Base-by-base conservation (phyloP, 2,113 vertebrate genomes). In the Ifrita kowaldi region DNA sequence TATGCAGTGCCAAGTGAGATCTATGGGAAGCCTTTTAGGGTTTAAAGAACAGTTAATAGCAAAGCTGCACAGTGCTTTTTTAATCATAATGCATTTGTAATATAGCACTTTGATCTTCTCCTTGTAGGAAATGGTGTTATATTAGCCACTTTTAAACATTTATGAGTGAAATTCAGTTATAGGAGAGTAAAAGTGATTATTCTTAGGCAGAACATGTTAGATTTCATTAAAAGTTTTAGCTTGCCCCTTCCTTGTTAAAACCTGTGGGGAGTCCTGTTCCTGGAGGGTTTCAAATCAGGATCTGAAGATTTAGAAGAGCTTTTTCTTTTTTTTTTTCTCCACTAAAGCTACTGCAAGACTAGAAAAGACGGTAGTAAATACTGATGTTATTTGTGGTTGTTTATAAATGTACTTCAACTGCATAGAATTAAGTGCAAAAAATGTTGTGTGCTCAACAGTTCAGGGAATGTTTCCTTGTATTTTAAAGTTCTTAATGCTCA, bases 1-100 rank as follows among this genome's bases (percentile, higher is more conserved):
- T 99, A 98, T 98, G 98, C 99, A 98, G 98, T 99, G 98, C 98
- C 98, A 99, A 99, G 99, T 98, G 98, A 99, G 99, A 99, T 99
- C 99, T 99, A 99, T 99, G 99, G 99, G 99, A 99, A 99, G 98
- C 98, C 98, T 99, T 99, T 99, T 99, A 99, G 98, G 98, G 98
- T 98, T 98, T 98, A 98, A 99, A 99, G 99, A 99, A 99, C 99
- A 99, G 98, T 98, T 98, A 98, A 98, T 99, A 99, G 99, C 98
- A 99, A 99, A 98, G 98, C 98, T 98, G 98, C 98, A 98, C 98
- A 98, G 98, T 98, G 98, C 98, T 98, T 98, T 98, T 98, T 98
- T 98, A 98, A 98, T 98, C 98, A 98, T 99, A 98, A 98, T 98
- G 98, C 98, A 99, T 99, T 99, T 99, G 98, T 98, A 98, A 98